Evolutionary conservation across 2,888 invertebrate genomes (phyloP).

Genomic region (Drosophila multiciliata): DNA sequence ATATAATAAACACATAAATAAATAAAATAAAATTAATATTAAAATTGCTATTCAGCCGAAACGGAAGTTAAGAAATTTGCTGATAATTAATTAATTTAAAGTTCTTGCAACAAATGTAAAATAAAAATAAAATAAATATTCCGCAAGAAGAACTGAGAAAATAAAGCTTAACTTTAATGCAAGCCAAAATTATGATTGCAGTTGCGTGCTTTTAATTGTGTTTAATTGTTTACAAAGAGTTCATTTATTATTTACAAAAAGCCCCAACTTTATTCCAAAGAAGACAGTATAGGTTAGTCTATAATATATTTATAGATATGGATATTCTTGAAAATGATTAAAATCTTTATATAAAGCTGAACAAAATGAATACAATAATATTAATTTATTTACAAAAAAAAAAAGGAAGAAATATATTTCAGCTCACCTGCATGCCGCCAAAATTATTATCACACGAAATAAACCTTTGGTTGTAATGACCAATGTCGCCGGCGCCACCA

Average conservation of each 20-base stretch:
- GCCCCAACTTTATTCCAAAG: not conserved
- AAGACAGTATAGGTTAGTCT: not conserved
- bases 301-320: not conserved
- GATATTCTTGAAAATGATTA: not conserved
- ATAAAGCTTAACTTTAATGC: not conserved
- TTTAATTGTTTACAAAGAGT: not conserved
- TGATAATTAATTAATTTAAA: not conserved
- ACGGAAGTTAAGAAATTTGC: not conserved
- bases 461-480: constrained; percentile 75
- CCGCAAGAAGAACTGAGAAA: not conserved
- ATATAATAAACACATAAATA: not conserved
- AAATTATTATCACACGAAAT: constrained; percentile 81
- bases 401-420: not conserved
- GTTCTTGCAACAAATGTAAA: not conserved
- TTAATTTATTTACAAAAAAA: not conserved
- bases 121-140: not conserved
- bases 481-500: constrained; percentile 34
- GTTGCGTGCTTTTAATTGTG: not conserved
- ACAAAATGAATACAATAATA: not conserved
- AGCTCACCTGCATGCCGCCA: constrained; percentile 71
- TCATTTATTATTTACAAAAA: not conserved
- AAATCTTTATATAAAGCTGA: not conserved
- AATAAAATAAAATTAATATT: not conserved
- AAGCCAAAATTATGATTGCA: not conserved
- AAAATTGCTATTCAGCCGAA: not conserved